Evolutionary conservation across 2,888 invertebrate genomes (phyloP).

Genomic region (Syrphus vitripennis): DNA sequence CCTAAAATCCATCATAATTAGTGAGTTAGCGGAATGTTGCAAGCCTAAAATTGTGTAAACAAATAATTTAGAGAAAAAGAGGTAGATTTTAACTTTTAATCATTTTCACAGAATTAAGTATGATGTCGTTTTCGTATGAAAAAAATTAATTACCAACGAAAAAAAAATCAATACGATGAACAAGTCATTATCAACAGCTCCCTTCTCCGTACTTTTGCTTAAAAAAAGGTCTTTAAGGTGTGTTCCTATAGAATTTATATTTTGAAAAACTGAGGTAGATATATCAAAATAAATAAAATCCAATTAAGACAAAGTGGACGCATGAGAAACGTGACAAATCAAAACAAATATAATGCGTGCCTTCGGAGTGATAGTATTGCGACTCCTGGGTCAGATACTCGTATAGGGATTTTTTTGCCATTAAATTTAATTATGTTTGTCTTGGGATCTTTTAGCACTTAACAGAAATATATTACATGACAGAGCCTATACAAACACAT

Average conservation of each 20-base stretch:
- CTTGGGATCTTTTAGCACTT: background rate
- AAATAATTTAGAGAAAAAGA: background rate
- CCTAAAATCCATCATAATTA: too few relatives aligned
- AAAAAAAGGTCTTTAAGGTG: background rate
- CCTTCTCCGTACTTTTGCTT: too few relatives aligned
- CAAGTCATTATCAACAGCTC: background rate
- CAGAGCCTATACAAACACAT: background rate
- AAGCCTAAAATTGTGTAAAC: too few relatives aligned
- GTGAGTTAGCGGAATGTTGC: too few relatives aligned
- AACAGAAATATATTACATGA: background rate
- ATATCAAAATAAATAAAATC: conserved; percentile 1
- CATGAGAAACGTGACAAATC: conserved; percentile 6
- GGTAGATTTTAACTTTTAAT: background rate
- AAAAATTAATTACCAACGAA: background rate
- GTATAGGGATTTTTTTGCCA: background rate
- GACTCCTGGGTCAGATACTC: too few relatives aligned
- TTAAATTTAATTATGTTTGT: conserved; percentile 14
- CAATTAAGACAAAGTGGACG: background rate
- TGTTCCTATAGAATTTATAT: background rate
- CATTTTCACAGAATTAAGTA: background rate
- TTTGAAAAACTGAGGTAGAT: too few relatives aligned
- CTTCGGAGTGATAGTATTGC: background rate
- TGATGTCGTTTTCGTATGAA: background rate
- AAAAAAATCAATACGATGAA: background rate
- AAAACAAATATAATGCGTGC: background rate